Base-by-base conservation (phyloP, 2,888 invertebrate genomes). In the Pocota personata region DNA sequence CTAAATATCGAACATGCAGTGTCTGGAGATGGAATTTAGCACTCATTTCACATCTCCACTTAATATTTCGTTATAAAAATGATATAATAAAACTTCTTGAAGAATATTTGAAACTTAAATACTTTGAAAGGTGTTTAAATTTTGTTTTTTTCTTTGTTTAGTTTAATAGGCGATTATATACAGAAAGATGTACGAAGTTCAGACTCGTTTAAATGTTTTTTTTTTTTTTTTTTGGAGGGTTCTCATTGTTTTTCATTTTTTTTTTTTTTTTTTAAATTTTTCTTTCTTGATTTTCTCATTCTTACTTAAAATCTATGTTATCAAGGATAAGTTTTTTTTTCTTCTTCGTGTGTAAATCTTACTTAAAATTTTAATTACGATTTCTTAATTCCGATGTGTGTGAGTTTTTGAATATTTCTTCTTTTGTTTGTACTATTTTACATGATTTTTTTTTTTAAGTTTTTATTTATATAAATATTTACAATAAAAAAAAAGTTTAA, bases 371-470 rank as follows among this genome's bases (percentile, higher is more conserved):
- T 57, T 48, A 52, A n/a, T 60, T 58, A 72, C 30, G 27, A 60
- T 40, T 72, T 76, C 58, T 66, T 55, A 64, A 67, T 80, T 75
- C 80, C 82, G 69, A 82, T 83, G 80, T 83, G 58, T 82, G 21
- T 50, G 60, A 50, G 35, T 67, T 64, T 16, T 52, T 40, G n/a
- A n/a, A n/a, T n/a, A n/a, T 16, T 67, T 58, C 8, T 1, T 60
- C 30, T 19, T 66, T 58, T 48, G 21, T 76, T 82, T 87, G 82
- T 87, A 87, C 87, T 86, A 86, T 86, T 82, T 82, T 86, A 86
- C 86, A 86, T 86, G 72, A 48, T 76, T 82, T 67, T 40, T 82
- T 67, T 40, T 50, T 66, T 52, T 12, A 19, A 14, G 21, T 27
- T 67, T 50, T 50, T 66, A 46, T 62, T n/a, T n/a, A 30, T 55